Conservation (phyloP, 2,888 invertebrate species). For the Eupithecia subumbrata region DNA sequence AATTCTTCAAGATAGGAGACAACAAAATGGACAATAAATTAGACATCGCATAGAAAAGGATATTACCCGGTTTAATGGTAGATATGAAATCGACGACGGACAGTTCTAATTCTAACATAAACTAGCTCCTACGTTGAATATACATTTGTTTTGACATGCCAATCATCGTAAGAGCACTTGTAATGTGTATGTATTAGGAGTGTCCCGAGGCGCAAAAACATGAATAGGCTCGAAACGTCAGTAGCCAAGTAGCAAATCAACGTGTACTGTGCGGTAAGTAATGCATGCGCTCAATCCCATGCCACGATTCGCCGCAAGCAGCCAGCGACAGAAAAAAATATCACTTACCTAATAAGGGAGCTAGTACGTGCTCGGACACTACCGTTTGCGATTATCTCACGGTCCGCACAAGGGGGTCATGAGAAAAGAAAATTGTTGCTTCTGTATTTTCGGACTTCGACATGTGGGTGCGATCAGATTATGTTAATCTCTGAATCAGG, state of each 20-base stretch:
- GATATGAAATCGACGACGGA: neutral
- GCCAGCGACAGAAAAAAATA: conserved; percentile 62
- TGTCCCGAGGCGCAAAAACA: conserved; percentile 14
- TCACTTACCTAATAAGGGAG: conserved; percentile 74
- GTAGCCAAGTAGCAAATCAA: conserved; percentile 36
- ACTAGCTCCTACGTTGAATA: conserved; percentile 2
- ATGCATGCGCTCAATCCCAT: conserved; percentile 67
- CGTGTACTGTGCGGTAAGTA: conserved; percentile 50
- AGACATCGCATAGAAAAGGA: neutral
- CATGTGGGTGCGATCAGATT: conserved; percentile 42
- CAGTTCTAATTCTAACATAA: conserved; percentile 9
- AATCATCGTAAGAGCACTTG: conserved; percentile 10
- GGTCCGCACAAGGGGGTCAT: conserved; percentile 75
- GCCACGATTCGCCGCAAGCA: conserved; percentile 50
- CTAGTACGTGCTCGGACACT: conserved; percentile 76
- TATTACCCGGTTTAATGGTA: neutral
- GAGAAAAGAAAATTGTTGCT: conserved; percentile 72
- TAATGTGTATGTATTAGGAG: conserved; percentile 14
- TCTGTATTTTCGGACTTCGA: conserved; percentile 48
- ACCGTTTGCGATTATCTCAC: conserved; percentile 81
- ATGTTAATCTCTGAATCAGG: neutral
- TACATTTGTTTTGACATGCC: conserved; percentile 18
- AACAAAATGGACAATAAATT: conserved; percentile 12
- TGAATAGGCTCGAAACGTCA: conserved; percentile 16
- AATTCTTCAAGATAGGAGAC: conserved; percentile 13